These are phyloP conservation scores for Proterorhinus semilunaris DNA, from an alignment of 2,113 vertebrate genomes.

Conservation along the genomic window DNA sequence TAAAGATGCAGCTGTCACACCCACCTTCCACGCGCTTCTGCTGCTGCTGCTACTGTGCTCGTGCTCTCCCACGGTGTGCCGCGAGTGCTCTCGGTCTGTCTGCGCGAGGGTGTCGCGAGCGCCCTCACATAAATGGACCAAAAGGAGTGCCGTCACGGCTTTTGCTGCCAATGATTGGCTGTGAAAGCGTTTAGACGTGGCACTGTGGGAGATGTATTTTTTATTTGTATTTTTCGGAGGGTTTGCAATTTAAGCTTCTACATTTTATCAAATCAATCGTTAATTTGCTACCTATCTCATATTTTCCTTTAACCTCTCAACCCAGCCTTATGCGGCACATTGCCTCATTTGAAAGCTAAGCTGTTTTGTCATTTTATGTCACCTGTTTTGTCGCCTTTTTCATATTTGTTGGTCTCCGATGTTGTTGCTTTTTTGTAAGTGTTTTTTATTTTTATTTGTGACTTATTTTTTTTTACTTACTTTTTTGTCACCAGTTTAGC, in stretches of 20 bases:
- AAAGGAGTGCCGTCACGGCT: slow-evolving; percentile 50
- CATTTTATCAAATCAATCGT: no score
- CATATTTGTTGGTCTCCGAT: no score
- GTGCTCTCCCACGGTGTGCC: slow-evolving; percentile 25
- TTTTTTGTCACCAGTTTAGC: no score
- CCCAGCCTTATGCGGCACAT: no score
- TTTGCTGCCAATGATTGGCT: slow-evolving; percentile 37
- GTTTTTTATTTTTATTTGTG: no score
- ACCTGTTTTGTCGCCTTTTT: no score
- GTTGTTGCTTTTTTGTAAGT: no score
- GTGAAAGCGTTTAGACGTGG: fast-evolving
- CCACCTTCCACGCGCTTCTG: slow-evolving; percentile 56
- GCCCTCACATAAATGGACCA: slow-evolving; percentile 63
- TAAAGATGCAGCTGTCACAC: slow-evolving; percentile 56
- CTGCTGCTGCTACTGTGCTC: slow-evolving; percentile 10
- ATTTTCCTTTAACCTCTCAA: no score
- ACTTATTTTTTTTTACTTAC: no score
- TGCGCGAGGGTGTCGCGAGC: neutral
- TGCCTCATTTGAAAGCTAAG: no score
- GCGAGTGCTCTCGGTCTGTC: slow-evolving; percentile 34
- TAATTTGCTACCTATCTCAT: no score
- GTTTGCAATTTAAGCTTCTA: neutral
- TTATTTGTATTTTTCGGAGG: slow-evolving; percentile 17
- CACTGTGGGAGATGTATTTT: slow-evolving; percentile 56
- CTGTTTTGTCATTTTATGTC: no score